A percentile compares a stretch with the other conserved stretches of the same genome.
These are phyloP conservation scores for Cololabis saira DNA, from an alignment of 2,113 vertebrate genomes.

Conservation along the genomic window DNA sequence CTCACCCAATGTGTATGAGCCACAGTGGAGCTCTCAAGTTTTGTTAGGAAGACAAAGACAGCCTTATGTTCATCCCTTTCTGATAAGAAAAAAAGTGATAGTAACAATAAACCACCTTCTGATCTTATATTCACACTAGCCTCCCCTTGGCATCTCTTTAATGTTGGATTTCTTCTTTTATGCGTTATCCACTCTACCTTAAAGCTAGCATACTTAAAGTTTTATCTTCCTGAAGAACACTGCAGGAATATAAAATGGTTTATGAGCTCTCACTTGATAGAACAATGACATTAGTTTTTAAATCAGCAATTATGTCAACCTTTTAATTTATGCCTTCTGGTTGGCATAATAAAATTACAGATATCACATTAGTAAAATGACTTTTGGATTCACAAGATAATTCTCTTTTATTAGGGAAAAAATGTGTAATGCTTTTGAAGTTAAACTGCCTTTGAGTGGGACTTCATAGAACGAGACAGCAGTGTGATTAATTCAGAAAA, in stretches of 20 bases:
- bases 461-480: constrained; percentile 32
- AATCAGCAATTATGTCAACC: not conserved
- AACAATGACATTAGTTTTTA: constrained; percentile 1
- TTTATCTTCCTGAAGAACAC: not conserved
- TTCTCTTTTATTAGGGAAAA: constrained; percentile 50
- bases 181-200: not conserved
- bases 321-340: constrained; percentile 15
- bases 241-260: not conserved
- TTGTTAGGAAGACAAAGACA: constrained; percentile 21
- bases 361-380: constrained; percentile 52
- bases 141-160: not conserved
- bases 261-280: not conserved
- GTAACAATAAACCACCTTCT: not conserved
- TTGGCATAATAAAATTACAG: constrained; percentile 22
- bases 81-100: not conserved
- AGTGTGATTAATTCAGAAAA: constrained; percentile 46
- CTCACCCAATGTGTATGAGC: constrained; percentile 24
- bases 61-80: constrained; percentile 10
- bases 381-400: constrained; percentile 40
- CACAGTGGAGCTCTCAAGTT: constrained; percentile 8
- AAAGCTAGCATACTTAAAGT: not conserved
- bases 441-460: constrained; percentile 41
- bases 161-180: not conserved
- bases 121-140: not conserved
- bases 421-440: constrained; percentile 46